Base-by-base conservation (phyloP, 2,113 vertebrate genomes). In the Chloroceryle aenea region DNA sequence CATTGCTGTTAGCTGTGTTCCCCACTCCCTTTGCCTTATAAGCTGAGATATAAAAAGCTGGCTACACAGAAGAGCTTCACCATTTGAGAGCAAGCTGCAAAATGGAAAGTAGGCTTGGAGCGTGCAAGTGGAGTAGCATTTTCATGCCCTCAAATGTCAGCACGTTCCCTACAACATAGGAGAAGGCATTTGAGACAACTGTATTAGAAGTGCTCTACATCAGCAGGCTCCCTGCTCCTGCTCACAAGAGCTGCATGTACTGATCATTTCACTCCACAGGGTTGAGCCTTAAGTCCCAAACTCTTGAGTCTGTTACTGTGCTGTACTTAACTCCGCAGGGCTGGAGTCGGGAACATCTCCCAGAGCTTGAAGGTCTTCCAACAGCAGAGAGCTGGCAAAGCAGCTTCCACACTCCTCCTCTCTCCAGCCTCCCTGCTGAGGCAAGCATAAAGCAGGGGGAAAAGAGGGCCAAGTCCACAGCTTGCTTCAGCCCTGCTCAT, bases 401-500 rank as follows among this genome's bases (percentile, higher is more conserved):
- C 61, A 68, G 77, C 34, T 68, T 82, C 87, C 78, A 69, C 1
- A 1, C 30, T 87, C 47, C 63, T 45, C 87, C 63, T 45, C 87
- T 59, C 68, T 81, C 52, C 74, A 90, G 83, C 50, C 73, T 61
- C 68, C 93, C 96, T 53, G 90, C 84, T 74, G 89, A 63, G 92
- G 32, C 68, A 80, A 42, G 91, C 62, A 90, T 22, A 90, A 66
- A 86, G 63, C 14, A 89, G 20, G 16, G 22, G 27, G 40, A 83
- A 76, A 72, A 86, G 40, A 90, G 23, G 75, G 94, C 96, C 95
- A 95, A 90, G 53, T 38, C 76, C 86, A 90, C 95, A 97, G 91
- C 94, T 93, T 85, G 92, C 82, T 93, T 47, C 88, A 64, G 72
- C 67, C 53, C 90, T 93, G 90, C 94, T 96, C 85, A 94, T 62